These are phyloP conservation scores for Pangasius larnaudii DNA, from an alignment of 2,797 vertebrate genomes.

Conservation along the genomic window DNA sequence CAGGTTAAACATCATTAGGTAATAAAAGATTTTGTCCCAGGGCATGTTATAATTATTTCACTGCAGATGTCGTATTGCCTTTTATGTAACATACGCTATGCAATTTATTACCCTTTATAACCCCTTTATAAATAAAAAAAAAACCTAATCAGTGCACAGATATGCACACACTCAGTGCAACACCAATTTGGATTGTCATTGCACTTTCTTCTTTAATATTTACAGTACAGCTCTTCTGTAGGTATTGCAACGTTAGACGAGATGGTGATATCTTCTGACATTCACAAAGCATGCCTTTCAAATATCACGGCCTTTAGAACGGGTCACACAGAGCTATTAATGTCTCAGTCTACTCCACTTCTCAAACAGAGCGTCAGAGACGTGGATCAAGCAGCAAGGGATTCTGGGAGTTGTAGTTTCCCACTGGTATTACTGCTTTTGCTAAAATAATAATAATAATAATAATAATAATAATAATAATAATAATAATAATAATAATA, in stretches of 20 bases:
- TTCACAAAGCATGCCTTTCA: conserved; percentile 78
- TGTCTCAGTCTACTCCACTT: conserved; percentile 63
- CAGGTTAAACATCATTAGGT: not conserved
- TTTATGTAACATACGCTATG: not conserved
- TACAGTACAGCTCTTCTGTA: conserved; percentile 1
- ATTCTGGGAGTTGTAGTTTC: conserved; percentile 33
- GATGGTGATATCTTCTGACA: conserved; percentile 66
- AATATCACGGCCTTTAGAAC: conserved; percentile 84
- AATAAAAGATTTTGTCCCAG: not conserved
- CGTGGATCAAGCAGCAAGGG: not conserved
- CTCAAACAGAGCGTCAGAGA: not conserved
- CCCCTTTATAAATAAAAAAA: not conserved
- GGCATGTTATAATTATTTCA: not conserved
- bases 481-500: too few relatives aligned
- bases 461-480: too few relatives aligned
- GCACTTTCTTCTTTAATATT: not conserved
- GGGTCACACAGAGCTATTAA: conserved; percentile 77
- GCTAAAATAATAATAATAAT: too few relatives aligned
- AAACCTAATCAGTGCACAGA: not conserved
- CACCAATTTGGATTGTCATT: not conserved
- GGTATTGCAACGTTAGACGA: not conserved
- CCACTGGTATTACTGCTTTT: not conserved
- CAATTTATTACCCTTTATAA: not conserved
- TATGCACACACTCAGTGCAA: not conserved
- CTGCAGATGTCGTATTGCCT: not conserved